Evolutionary conservation across 92 coral and sea anemone species (phyloP), one percentile per base, ranked within the genome.

Genomic region (Porites cylindrica): DNA sequence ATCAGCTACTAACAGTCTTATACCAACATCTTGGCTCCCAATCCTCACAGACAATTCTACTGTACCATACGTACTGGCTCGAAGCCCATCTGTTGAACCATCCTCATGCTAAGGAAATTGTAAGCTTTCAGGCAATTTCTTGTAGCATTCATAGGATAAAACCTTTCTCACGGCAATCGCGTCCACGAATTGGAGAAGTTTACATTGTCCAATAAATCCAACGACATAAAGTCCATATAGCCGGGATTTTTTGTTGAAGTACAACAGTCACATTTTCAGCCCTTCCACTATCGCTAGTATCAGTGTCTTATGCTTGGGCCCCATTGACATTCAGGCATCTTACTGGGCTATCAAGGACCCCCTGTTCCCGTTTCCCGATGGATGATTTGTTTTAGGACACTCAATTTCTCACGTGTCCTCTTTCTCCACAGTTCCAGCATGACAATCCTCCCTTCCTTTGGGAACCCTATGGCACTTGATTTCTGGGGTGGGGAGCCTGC

Each of bases 1-100:
- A 29, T 84, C 89, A 38, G 92, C 89, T 38, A 89, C 86, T 76
- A 85, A 68, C 65, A 89, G 86, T 7, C 75, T 84, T 18, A 89
- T 9, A 23, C n/a, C 75, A 56, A 89, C 26, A 56, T 89, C 89
- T 18, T 89, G 84, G 18, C 83, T 51, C 21, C 92, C 92, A 12
- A 89, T 78, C 16, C 54, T 70, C 43, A 89, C 76, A 17, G 59
- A 47, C 58, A 85, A 56, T 43, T 29, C 54, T 77, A 61, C n/a
- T 67, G 19, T 76, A 59, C 6, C 32, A 29, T 3, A 29, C 89
- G 78, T 68, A 77, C 89, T 68, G 77, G 79, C 23, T 77, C 80
- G 53, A 64, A 65, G 32, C 32, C 32, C 32, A 74, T 77, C 74
- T 73, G 78, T 84, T 29, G 84, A 66, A 47, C 90, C 85, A 56